Evolutionary conservation across 1,140 invertebrate genomes (phyloP).

Genomic region (Aphidius ervi): DNA sequence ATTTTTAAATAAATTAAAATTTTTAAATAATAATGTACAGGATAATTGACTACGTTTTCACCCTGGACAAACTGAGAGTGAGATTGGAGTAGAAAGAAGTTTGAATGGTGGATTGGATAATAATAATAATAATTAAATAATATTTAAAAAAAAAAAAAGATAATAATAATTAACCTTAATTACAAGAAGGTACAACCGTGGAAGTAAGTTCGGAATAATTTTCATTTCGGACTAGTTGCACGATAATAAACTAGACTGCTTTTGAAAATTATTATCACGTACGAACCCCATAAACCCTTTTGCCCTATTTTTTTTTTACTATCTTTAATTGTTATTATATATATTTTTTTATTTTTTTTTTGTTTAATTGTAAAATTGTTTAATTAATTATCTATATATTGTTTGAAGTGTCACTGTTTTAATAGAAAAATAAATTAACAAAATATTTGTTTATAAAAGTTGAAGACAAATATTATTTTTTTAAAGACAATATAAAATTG

Average conservation of each 20-base stretch:
- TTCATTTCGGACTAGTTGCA: conserved; percentile 43
- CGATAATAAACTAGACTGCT: conserved; percentile 42
- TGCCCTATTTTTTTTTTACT: too few species aligned
- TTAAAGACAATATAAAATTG: conserved; percentile 12
- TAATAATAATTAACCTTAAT: conserved; percentile 38
- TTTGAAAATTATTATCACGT: neutral
- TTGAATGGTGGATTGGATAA: conserved; percentile 37
- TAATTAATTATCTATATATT: conserved; percentile 11
- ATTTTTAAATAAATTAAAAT: too few species aligned
- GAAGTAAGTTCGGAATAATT: conserved; percentile 50
- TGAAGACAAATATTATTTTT: too few species aligned
- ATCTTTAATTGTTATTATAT: too few species aligned
- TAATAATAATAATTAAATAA: conserved; percentile 21
- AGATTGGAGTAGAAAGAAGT: conserved; percentile 50
- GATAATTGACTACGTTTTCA: conserved; percentile 50
- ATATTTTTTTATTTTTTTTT: too few species aligned
- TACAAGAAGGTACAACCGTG: conserved; percentile 41
- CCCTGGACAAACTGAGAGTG: conserved; percentile 49
- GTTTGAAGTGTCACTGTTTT: too few species aligned
- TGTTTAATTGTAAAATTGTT: neutral
- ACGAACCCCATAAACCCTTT: too few species aligned
- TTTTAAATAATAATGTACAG: conserved; percentile 41
- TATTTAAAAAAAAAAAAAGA: conserved; percentile 3
- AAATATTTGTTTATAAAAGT: too few species aligned
- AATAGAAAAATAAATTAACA: too few species aligned